Evolutionary conservation across 2,113 vertebrate genomes (phyloP), one percentile per base, ranked within the genome.

Genomic region (Serilophus lunatus): DNA sequence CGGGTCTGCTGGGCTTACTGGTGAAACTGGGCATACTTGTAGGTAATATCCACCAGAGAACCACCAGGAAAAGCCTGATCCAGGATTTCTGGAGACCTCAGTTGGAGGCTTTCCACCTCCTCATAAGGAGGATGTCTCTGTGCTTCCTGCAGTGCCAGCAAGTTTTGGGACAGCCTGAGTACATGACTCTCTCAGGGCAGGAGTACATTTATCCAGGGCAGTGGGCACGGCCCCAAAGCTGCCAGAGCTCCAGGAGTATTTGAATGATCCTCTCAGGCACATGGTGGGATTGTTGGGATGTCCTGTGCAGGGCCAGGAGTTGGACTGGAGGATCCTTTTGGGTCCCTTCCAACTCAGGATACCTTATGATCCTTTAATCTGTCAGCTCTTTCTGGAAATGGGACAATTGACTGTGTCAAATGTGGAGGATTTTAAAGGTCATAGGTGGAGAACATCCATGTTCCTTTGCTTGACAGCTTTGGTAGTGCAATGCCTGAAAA

Each of bases 181-280:
- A 31, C 11, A 4, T 1, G 12, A 40, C 28, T 25, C 49, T 50
- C 18, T 13, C 80, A 64, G 82, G 49, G 86, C 60, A 86, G 38
- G 5, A 24, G 26, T 2, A 15, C 1, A 3, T 20, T 20, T 35
- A 17, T 8, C 40, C 63, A 33, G 56, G 47, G 71, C 12, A 76
- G 28, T 42, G 40, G 71, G 18, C 71, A 35, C 6, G 1, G 25
- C 14, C 20, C 38, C 7, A 7, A 5, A 63, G 49, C 63, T 69
- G 31, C 63, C 87, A 42, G 63, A 42, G 40, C 54, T 63, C 35
- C 29, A 22, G 79, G 17, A 47, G 60, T 24, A 3, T 40, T 35
- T 18, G 61, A 40, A 47, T 28, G 60, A 0, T 0, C 1, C n/a
- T 69, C 13, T 10, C 20, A 35, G 78, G 24, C 14, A 3, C 29